These are phyloP conservation scores for Dendronephthya gigantea DNA, from an alignment of 64 coral and sea anemone species.

Conservation along the genomic window DNA sequence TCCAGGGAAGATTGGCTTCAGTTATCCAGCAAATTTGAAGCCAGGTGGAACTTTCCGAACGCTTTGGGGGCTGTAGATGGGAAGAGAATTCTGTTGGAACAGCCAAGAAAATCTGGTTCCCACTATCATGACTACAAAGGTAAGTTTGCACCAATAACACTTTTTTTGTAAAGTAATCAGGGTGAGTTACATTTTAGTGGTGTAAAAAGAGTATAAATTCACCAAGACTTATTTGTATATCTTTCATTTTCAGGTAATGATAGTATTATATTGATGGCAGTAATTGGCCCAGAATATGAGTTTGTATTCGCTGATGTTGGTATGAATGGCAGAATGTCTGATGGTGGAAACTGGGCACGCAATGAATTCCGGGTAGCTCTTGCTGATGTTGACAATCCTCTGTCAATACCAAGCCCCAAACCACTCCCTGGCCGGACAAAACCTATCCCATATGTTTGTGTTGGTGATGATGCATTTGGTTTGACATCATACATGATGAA, in stretches of 20 bases:
- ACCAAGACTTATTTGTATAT: no score
- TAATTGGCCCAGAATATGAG: constrained; percentile 21
- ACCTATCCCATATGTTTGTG: not conserved
- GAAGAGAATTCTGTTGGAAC: not conserved
- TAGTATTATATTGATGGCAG: constrained; percentile 28
- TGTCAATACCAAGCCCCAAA: not conserved
- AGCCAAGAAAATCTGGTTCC: not conserved
- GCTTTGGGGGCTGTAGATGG: not conserved
- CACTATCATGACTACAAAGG: constrained; percentile 1
- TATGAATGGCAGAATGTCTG: constrained; percentile 37
- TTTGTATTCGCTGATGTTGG: constrained; percentile 35
- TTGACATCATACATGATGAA: not conserved
- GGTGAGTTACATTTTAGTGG: no score
- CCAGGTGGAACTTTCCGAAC: not conserved
- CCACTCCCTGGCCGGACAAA: not conserved
- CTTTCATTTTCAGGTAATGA: not conserved
- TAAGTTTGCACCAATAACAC: not conserved
- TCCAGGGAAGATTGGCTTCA: not conserved
- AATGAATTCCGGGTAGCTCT: constrained; percentile 18
- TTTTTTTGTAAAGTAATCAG: no score
- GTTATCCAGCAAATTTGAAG: not conserved
- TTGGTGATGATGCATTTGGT: not conserved
- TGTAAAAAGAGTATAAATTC: no score
- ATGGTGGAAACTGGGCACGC: constrained; percentile 41
- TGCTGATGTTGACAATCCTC: constrained; percentile 22